Base-by-base conservation (phyloP, 2,888 invertebrate genomes). In the Ichneumoninae sp. region DNA sequence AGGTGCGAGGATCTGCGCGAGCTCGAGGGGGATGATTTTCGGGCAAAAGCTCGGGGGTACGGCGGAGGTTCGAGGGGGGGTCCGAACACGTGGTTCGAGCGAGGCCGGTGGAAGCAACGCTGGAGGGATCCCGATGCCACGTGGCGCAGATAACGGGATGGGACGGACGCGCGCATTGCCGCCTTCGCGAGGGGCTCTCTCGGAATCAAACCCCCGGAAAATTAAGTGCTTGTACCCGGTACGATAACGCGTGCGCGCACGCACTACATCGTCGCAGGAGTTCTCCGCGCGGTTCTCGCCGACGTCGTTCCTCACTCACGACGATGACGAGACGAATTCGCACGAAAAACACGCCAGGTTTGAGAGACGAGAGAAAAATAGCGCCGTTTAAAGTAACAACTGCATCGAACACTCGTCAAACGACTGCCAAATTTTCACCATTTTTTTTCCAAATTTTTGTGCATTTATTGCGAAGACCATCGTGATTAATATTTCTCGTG, bases 151-250 rank as follows among this genome's bases (percentile, higher is more conserved):
- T 93, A 93, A 93, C 92, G 89, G 87, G 87, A 91, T 86, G 88
- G 87, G 89, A 89, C 89, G 90, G 76, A 66, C 80, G 84, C 74
- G 83, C 66, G 80, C 78, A 84, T 75, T 83, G 85, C 83, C 83
- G 68, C 83, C 77, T 83, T 69, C 74, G 62, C 40, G 44, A 82
- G 86, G 90, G 90, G 90, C 87, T 89, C 80, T 74, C 79, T 76
- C 40, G 87, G 89, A 89, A 91, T 89, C 93, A 93, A 92, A 92
- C 92, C 92, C 89, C 92, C 91, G 93, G 92, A 93, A 93, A 93
- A 93, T 93, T 93, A 93, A 93, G 91, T 92, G 93, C 92, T 93
- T 92, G 92, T 92, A 92, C 90, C 89, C 88, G 87, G 89, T 88
- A 89, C 90, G 93, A 93, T 93, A 93, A 93, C 91, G 89, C 86